A percentile compares a stretch with the other conserved stretches of the same genome.
Conservation (phyloP, 2,113 vertebrate genomes). For the Hemiprocne comata region DNA sequence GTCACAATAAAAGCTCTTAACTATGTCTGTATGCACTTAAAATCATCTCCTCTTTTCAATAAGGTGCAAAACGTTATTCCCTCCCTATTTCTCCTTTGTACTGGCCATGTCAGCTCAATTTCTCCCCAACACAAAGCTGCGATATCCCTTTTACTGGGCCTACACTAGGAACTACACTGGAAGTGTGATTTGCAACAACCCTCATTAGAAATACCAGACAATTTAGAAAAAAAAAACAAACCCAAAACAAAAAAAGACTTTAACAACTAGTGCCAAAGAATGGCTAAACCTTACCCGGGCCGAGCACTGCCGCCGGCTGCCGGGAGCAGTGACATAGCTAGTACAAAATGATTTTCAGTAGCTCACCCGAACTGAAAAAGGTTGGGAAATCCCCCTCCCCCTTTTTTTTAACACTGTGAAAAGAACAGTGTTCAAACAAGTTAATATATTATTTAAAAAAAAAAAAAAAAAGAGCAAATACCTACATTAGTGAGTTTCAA, state of each 20-base stretch:
- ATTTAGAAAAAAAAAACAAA: background rate
- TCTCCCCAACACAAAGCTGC: slow-evolving; percentile 75
- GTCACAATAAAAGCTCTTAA: slow-evolving; percentile 90
- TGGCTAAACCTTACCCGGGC: background rate
- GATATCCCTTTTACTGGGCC: slow-evolving; percentile 75
- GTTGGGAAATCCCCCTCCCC: background rate
- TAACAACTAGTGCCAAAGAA: slow-evolving; percentile 24
- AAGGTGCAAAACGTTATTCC: slow-evolving; percentile 91
- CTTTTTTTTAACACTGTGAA: background rate
- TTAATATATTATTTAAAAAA: slow-evolving; percentile 23
- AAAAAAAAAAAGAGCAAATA: slow-evolving; percentile 28
- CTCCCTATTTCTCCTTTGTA: slow-evolving; percentile 83
- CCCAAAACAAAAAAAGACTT: background rate
- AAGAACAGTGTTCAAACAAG: slow-evolving; percentile 54
- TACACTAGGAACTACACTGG: slow-evolving; percentile 59
- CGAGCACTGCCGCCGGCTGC: slow-evolving; percentile 14
- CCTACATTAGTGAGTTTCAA: slow-evolving; percentile 60
- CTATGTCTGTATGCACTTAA: slow-evolving; percentile 87
- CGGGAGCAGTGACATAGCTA: slow-evolving; percentile 57
- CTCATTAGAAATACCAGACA: background rate
- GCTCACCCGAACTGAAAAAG: slow-evolving; percentile 57
- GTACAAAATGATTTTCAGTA: slow-evolving; percentile 67
- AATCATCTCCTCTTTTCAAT: slow-evolving; percentile 84
- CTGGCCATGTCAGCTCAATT: slow-evolving; percentile 79
- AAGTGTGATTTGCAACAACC: slow-evolving; percentile 65